These are phyloP conservation scores for Mesocricetus auratus DNA, from an alignment of 2,113 vertebrate species.

Conservation along the genomic window DNA sequence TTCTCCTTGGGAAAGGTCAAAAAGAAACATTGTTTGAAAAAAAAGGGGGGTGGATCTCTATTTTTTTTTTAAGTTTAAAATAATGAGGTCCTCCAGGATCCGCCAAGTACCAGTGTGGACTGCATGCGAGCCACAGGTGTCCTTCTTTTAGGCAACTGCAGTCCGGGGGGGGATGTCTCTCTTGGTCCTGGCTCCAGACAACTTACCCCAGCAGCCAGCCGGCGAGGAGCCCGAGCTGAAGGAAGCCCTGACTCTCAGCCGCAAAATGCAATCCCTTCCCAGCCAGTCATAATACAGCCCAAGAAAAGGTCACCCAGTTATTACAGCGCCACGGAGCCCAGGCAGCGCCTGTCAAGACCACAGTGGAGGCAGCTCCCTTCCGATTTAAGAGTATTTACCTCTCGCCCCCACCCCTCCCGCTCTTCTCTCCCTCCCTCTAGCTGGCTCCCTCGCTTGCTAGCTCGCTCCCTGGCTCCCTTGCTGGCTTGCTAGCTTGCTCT, in stretches of 20 bases:
- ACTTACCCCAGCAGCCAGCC: slow-evolving; percentile 90
- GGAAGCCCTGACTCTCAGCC: slow-evolving; percentile 90
- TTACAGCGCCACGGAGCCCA: slow-evolving; percentile 88
- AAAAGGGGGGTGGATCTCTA: slow-evolving; percentile 79
- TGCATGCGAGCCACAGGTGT: slow-evolving; percentile 94
- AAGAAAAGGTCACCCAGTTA: slow-evolving; percentile 93
- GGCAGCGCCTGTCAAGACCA: slow-evolving; percentile 86
- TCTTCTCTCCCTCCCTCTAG: slow-evolving; percentile 69
- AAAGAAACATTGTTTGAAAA: slow-evolving; percentile 89
- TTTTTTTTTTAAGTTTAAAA: slow-evolving; percentile 87
- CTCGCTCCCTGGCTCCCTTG: slow-evolving; percentile 56
- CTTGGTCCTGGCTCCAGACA: slow-evolving; percentile 86
- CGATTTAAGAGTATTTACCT: slow-evolving; percentile 89
- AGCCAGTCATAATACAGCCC: slow-evolving; percentile 91
- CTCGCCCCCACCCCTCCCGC: slow-evolving; percentile 72
- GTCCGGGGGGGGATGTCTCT: slow-evolving; percentile 85
- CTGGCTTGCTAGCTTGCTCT: slow-evolving; percentile 49
- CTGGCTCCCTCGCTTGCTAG: slow-evolving; percentile 56
- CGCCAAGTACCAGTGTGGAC: slow-evolving; percentile 86
- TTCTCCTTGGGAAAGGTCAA: slow-evolving; percentile 92
- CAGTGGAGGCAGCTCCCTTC: slow-evolving; percentile 87
- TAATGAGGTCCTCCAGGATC: slow-evolving; percentile 92
- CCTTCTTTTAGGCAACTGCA: slow-evolving; percentile 86
- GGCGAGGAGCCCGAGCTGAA: slow-evolving; percentile 87
- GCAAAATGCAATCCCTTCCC: slow-evolving; percentile 91